A percentile compares a stretch with the other conserved stretches of the same genome.
Conservation (phyloP, 2,888 invertebrate genomes). For the Apodemia hepburni region DNA sequence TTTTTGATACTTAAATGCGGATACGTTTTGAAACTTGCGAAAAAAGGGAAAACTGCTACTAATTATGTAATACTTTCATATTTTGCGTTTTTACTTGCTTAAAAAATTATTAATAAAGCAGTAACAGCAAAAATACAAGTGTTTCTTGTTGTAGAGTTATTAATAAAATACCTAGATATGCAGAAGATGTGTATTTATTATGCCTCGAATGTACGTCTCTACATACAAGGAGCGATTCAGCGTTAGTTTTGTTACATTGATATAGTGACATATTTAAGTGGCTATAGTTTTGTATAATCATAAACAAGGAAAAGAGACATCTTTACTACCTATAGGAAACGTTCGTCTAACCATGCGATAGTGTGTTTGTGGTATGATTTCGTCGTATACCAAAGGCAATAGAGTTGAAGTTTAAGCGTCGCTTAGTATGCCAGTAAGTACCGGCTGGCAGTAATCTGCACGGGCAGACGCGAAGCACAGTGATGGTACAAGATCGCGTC, state of each 20-base stretch:
- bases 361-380: constrained; percentile 42
- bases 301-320: constrained; percentile 58
- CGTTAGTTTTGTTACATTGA: constrained; percentile 34
- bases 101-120: too few species aligned
- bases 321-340: constrained; percentile 61
- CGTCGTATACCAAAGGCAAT: constrained; percentile 54
- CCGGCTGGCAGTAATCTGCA: constrained; percentile 67
- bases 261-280: constrained; percentile 55
- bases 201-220: not conserved
- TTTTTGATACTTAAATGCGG: too few species aligned
- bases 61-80: too few species aligned
- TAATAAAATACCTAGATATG: too few species aligned
- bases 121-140: too few species aligned
- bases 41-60: too few species aligned
- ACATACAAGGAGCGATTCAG: not conserved
- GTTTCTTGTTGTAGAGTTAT: too few species aligned
- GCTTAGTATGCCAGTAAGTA: constrained; percentile 48
- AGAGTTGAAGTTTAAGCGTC: constrained; percentile 60
- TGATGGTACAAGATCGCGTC: constrained; percentile 43
- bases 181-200: too few species aligned
- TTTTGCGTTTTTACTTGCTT: too few species aligned
- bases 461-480: constrained; percentile 64
- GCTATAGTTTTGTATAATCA: constrained; percentile 36
- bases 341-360: constrained; percentile 31
- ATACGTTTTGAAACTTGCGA: too few species aligned